Evolutionary conservation across 2,888 invertebrate species (phyloP).

Genomic region (Agrotis exclamationis): DNA sequence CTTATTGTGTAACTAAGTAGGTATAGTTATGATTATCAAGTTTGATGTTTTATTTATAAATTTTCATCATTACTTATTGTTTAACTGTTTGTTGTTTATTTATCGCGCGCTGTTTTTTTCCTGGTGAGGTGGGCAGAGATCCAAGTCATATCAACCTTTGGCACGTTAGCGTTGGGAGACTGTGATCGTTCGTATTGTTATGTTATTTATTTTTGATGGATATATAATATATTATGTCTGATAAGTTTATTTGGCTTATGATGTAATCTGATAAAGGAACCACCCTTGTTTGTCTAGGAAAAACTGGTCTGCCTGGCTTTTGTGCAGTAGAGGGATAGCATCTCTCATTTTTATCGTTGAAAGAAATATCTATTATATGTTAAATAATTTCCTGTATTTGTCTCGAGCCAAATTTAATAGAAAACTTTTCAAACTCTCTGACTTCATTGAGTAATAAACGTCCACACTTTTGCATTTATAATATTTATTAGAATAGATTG

Average conservation of each 20-base stretch:
- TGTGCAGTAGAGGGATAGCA: no score
- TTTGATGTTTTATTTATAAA: conserved; percentile 26
- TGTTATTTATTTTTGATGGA: conserved; percentile 18
- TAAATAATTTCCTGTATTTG: no score
- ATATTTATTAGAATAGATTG: no score
- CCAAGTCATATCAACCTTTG: conserved; percentile 53
- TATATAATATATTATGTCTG: conserved; percentile 6
- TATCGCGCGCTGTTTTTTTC: conserved; percentile 50
- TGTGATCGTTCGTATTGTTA: conserved; percentile 12
- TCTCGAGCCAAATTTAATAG: no score
- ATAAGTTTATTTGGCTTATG: neutral
- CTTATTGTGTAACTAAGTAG: conserved; percentile 2
- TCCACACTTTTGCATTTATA: no score
- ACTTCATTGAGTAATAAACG: no score
- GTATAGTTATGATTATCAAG: neutral
- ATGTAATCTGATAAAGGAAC: no score
- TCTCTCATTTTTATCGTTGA: no score
- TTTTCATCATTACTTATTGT: conserved; percentile 10
- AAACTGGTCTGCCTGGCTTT: neutral
- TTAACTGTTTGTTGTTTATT: conserved; percentile 53
- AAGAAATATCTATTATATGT: no score
- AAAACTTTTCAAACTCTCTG: no score
- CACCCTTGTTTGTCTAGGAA: neutral
- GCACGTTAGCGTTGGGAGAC: conserved; percentile 37
- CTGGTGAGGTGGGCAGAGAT: conserved; percentile 51